Base-by-base conservation (phyloP, 2,113 vertebrate species). In the Anolis carolinensis region DNA sequence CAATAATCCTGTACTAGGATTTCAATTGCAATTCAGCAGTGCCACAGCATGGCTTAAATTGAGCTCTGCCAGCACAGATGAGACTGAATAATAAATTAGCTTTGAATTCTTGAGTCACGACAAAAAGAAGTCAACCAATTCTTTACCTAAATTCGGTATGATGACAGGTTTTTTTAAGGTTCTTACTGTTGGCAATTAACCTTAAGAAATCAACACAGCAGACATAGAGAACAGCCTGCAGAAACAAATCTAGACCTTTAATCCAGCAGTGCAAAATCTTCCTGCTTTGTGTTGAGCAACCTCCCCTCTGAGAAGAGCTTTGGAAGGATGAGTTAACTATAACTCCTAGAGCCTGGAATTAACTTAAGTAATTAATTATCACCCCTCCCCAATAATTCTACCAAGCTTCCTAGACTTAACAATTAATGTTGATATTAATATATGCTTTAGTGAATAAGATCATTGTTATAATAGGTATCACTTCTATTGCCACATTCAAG, bases 1-100 rank as follows among this genome's bases (percentile, higher is more conserved):
- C 88, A 86, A 92, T 91, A 74, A 0, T 21, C 73, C 36, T 68
- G 48, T 85, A 82, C 14, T 91, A 74, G 82, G 72, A 71, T 77
- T 90, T 59, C 13, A 78, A 36, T 65, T 78, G 50, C 48, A 85
- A 70, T 77, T 83, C 7, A 77, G 25, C 81, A 85, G 63, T 77
- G 84, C 91, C 86, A 76, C 79, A 87, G n/a, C 1, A 86, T 85
- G 81, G 23, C 1, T 75, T 2, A 70, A 82, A 76, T 0, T 13
- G 48, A 5, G 9, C 2, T 87, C 91, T 89, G 23, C 52, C 75
- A 83, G 20, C 55, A 32, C 10, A 84, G 21, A 14, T 36, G 10
- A 30, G 86, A 85, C 8, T 18, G 83, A 85, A 78, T 2, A 7
- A 68, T 34, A 0, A 76, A 7, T 88, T 79, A 50, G 70, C 9